Base-by-base conservation (phyloP, 2,797 vertebrate species). In the Psittacula derbiana region DNA sequence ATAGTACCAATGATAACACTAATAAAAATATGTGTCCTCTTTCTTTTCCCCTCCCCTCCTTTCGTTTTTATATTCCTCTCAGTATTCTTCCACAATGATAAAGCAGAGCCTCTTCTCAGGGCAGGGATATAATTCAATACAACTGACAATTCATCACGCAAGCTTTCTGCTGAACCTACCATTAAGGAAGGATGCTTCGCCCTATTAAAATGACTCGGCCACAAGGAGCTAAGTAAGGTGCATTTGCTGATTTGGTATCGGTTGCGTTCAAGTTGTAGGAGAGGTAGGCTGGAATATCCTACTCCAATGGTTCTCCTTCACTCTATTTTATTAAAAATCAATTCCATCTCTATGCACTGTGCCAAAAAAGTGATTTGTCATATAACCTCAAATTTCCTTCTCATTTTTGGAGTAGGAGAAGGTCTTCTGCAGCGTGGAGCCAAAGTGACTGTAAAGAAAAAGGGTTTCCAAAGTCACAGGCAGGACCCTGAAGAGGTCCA, bases 401-500 rank as follows among this genome's bases (percentile, higher is more conserved):
- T 33, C 10, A 11, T 21, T 55, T 30, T 10, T 33, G 7, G 23
- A 80, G 12, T 28, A 36, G 19, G 20, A 66, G 4, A 80, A 24
- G 5, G 1, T 7, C 25, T 76, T 44, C 38, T 76, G 25, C 31
- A 53, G 31, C 49, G 11, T 1, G 11, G 40, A 64, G 19, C 5
- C 12, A 18, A 18, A 67, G 20, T 3, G 7, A 52, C 6, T 0
- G 0, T 4, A 31, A 41, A n/a, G 25, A 23, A 24, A 60, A 80
- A 36, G 7, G 7, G 23, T 2, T 36, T 28, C 33, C 12, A 11
- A 30, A 28, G 27, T 20, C 13, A 7, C 30, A n/a, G 2, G 0
- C 19, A 64, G 10, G 47, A 71, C 25, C 50, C 31, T 57, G 41
- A 28, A 47, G 30, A 72, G 15, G 4, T 38, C 49, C 0, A 0